These are phyloP conservation scores for Ophthalmolycus amberensis DNA, from an alignment of 2,113 vertebrate genomes.

Conservation along the genomic window DNA sequence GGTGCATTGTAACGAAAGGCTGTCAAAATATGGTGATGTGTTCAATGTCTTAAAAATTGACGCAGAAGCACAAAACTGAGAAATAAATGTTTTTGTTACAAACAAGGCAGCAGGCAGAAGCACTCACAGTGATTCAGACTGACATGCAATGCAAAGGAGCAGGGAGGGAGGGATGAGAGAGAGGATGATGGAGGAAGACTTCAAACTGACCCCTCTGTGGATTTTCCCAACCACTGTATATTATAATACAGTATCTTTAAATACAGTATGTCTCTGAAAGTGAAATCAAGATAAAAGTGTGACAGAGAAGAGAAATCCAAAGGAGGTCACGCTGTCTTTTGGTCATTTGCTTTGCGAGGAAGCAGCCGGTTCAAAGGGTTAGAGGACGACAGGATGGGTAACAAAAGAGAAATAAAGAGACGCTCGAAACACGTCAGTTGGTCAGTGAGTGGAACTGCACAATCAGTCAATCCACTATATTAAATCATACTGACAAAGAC, in stretches of 20 bases:
- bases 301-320: slow-evolving; percentile 76
- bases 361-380: slow-evolving; percentile 55
- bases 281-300: slow-evolving; percentile 49
- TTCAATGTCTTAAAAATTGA: slow-evolving; percentile 16
- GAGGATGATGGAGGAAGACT: slow-evolving; percentile 44
- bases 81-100: neutral
- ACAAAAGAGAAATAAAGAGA: slow-evolving; percentile 59
- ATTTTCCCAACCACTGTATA: slow-evolving; percentile 72
- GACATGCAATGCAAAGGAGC: slow-evolving; percentile 64
- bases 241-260: slow-evolving; percentile 52
- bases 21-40: slow-evolving; percentile 23
- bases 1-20: slow-evolving; percentile 69
- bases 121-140: slow-evolving; percentile 45
- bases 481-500: slow-evolving; percentile 60
- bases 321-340: slow-evolving; percentile 64
- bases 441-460: slow-evolving; percentile 60
- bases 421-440: slow-evolving; percentile 46
- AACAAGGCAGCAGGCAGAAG: slow-evolving; percentile 51
- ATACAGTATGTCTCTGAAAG: slow-evolving; percentile 45
- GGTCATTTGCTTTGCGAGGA: slow-evolving; percentile 57
- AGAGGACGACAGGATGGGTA: slow-evolving; percentile 52
- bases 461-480: slow-evolving; percentile 52
- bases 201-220: slow-evolving; percentile 80
- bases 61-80: slow-evolving; percentile 25
- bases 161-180: slow-evolving; percentile 27